Evolutionary conservation across 2,888 invertebrate species (phyloP), one percentile per base, ranked within the genome.

Genomic region (Drosophila birchii): DNA sequence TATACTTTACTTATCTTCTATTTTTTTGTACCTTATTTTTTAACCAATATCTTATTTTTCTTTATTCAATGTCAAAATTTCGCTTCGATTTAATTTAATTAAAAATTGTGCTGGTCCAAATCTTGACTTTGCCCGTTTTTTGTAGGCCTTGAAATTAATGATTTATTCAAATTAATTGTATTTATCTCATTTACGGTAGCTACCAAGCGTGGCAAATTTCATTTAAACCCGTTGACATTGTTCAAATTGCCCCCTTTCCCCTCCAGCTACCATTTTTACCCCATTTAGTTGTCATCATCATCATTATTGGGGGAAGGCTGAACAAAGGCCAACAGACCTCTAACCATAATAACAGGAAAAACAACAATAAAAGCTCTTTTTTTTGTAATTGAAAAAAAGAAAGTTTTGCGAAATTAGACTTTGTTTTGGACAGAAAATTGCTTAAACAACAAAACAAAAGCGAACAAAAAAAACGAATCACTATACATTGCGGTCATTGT

Each of bases 381-480:
- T 74, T 67, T 67, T 58, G 47, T 67, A 81, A 78, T 81, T 76
- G 80, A 84, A 78, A 84, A 86, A 84, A 86, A 80, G 75, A 80
- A 83, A 83, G 80, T 78, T 86, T 84, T 66, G 72, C 74, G 51
- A 76, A 80, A 70, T 70, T 74, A 66, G 71, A 58, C 60, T 76
- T 54, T 70, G 70, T 75, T 66, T 74, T 68, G 20, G 26, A 34
- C 68, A 57, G 68, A 67, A 68, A 68, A 67, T 68, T 67, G 68
- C 68, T 68, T 36, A 49, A 68, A 68, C 36, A 29, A 47, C 68
- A 67, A 68, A 68, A 56, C 47, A 56, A 66, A 68, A 47, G 54
- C 56, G 58, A 63, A 58, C 70, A 38, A 58, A 51, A 62, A 74
- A 54, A 71, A 11, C 63, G 26, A 64, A 49, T 51, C 51, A 44